A percentile compares a stretch with the other conserved stretches of the same genome.
Evolutionary conservation across 2,888 invertebrate species (phyloP).

Genomic region (Campoletis raptor): DNA sequence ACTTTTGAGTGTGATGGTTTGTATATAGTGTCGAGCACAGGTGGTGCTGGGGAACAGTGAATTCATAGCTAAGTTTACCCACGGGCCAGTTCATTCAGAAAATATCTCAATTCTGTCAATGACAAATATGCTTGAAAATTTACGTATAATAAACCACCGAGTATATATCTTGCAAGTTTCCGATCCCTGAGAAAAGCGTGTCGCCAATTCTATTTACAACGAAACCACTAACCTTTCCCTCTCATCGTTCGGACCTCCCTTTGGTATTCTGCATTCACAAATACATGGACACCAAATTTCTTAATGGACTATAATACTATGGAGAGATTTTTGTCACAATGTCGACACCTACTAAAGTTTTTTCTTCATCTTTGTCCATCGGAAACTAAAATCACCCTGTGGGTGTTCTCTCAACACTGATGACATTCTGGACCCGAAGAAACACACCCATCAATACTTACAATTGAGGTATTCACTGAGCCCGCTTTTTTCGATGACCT

Average conservation of each 20-base stretch:
- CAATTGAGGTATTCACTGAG: slow-evolving; percentile 75
- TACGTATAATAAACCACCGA: slow-evolving; percentile 39
- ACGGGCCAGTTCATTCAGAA: slow-evolving; percentile 72
- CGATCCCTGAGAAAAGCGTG: slow-evolving; percentile 34
- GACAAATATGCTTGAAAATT: slow-evolving; percentile 71
- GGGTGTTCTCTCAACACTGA: slow-evolving; percentile 23
- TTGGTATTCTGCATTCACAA: slow-evolving; percentile 33
- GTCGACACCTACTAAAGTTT: slow-evolving; percentile 10
- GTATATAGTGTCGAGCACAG: slow-evolving; percentile 50
- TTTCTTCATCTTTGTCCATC: slow-evolving; percentile 31
- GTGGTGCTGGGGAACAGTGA: slow-evolving; percentile 38
- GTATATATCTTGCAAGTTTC: slow-evolving; percentile 8
- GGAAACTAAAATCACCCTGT: not conserved
- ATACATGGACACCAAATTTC: not conserved
- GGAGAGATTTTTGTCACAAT: slow-evolving; percentile 56
- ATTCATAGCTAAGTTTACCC: slow-evolving; percentile 61
- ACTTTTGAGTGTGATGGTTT: not conserved
- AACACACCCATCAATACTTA: slow-evolving; percentile 44
- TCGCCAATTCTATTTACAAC: slow-evolving; percentile 24
- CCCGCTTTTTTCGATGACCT: slow-evolving; percentile 73
- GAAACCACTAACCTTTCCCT: not conserved
- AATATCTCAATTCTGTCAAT: slow-evolving; percentile 69
- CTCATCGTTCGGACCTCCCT: slow-evolving; percentile 33
- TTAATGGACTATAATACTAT: slow-evolving; percentile 43
- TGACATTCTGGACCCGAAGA: not conserved